Evolutionary conservation across 2,888 invertebrate species (phyloP).

Genomic region (Ornithoptera alexandrae): DNA sequence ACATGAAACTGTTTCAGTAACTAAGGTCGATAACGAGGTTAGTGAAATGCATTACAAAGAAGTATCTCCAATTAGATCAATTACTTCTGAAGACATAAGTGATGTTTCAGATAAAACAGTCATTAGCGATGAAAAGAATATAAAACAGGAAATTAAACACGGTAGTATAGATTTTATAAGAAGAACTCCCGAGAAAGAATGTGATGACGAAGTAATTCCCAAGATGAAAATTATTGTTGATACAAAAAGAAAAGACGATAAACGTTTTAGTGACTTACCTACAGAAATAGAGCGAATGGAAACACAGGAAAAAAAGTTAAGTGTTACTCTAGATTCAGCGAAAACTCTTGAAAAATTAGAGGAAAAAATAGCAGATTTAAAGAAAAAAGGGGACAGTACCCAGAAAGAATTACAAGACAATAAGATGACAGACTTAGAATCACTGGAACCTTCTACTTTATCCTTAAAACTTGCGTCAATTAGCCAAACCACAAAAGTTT

Average conservation of each 20-base stretch:
- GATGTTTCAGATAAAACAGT: conserved; percentile 71
- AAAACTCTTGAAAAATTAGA: conserved; percentile 71
- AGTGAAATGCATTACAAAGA: conserved; percentile 46
- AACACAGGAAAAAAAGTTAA: conserved; percentile 46
- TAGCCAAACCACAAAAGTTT: not conserved
- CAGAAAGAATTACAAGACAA: conserved; percentile 24
- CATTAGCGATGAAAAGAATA: conserved; percentile 60
- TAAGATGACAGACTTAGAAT: not conserved
- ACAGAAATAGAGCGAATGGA: conserved; percentile 22
- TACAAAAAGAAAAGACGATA: conserved; percentile 19
- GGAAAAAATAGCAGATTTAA: conserved; percentile 67
- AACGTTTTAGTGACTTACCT: conserved; percentile 15
- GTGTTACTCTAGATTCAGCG: conserved; percentile 58
- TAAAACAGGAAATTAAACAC: conserved; percentile 49
- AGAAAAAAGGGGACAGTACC: conserved; percentile 50
- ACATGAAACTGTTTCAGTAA: conserved; percentile 19
- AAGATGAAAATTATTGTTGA: conserved; percentile 7
- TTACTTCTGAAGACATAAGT: conserved; percentile 76
- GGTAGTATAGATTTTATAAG: conserved; percentile 12
- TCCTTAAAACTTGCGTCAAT: not conserved
- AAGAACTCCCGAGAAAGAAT: not conserved
- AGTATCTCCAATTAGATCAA: conserved; percentile 62
- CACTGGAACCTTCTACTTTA: not conserved
- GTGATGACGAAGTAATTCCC: conserved; percentile 31
- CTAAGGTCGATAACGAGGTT: conserved; percentile 33